Percentiles rank a stretch among this genome's conserved stretches.
Evolutionary conservation across 2,113 vertebrate genomes (phyloP).

Genomic region (Mesoclemmys tuberculata): DNA sequence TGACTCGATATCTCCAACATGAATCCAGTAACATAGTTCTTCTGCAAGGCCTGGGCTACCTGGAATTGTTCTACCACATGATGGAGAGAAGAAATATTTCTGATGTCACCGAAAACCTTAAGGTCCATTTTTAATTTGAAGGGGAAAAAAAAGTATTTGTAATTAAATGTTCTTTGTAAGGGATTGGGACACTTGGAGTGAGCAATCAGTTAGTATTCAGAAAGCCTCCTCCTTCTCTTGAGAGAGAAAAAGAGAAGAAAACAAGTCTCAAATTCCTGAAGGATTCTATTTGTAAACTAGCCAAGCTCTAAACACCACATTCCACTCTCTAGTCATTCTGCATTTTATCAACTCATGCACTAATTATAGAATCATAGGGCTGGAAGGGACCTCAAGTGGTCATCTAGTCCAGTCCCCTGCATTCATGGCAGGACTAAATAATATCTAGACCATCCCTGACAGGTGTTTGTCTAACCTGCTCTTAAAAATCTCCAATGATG

Average conservation of each 20-base stretch:
- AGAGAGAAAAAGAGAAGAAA: neutral
- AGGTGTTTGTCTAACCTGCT: no score
- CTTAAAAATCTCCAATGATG: no score
- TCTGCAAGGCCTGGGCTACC: conserved; percentile 34
- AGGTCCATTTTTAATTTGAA: conserved; percentile 31
- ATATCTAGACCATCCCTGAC: no score
- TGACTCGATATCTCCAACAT: conserved; percentile 9
- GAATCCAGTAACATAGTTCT: conserved; percentile 32
- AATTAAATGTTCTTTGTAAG: neutral
- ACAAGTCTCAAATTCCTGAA: neutral
- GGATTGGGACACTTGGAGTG: neutral
- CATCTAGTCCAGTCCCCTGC: no score
- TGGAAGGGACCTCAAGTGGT: no score
- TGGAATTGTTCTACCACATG: conserved; percentile 30
- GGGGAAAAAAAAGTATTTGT: neutral
- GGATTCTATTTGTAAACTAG: neutral
- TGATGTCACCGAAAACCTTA: conserved; percentile 47
- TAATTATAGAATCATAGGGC: neutral
- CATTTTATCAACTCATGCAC: neutral
- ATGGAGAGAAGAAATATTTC: conserved; percentile 42
- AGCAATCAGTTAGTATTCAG: neutral
- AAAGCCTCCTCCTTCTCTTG: neutral
- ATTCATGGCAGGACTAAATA: no score
- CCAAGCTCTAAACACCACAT: neutral
- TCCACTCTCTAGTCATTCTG: neutral